phyloP scores from a whole-genome alignment of 92 coral and sea anemone species.

The Siderastrea siderea region DNA sequence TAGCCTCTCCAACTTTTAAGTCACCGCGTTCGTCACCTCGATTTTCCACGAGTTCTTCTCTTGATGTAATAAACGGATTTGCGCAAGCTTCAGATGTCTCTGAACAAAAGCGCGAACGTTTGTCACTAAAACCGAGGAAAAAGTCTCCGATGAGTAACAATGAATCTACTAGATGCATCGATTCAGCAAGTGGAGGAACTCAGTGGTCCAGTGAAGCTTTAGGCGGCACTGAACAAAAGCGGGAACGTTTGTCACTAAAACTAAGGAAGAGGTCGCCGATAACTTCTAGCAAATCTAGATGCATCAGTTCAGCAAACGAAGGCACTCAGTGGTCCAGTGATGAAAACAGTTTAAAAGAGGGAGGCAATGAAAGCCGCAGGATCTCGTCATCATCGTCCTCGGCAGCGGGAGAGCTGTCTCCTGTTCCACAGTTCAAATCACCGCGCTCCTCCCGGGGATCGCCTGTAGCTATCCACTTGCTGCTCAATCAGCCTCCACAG shows the following conservation, averaged over 20 bases:
- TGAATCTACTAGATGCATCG: no score
- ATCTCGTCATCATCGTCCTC: not conserved
- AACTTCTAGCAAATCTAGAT: not conserved
- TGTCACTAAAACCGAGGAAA: not conserved
- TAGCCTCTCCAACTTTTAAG: not conserved
- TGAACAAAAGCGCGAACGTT: not conserved
- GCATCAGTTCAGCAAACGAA: not conserved
- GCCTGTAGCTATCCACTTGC: not conserved
- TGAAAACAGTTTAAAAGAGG: not conserved
- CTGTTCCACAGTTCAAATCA: not conserved
- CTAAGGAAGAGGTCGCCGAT: no score
- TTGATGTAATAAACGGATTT: not conserved
- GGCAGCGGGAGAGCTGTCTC: not conserved
- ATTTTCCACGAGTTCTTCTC: not conserved
- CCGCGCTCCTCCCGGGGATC: not conserved
- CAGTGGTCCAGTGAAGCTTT: no score
- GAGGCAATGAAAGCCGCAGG: no score
- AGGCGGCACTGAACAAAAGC: no score
- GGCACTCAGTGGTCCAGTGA: conserved; percentile 9
- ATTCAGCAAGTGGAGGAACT: no score
- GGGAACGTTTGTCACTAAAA: no score
- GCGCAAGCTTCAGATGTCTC: not conserved
- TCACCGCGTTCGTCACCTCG: conserved; percentile 15
- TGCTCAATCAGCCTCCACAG: conserved; percentile 6
- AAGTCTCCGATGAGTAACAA: not conserved